Evolutionary conservation across 2,888 invertebrate genomes (phyloP).

Genomic region (Tiliacea aurago): DNA sequence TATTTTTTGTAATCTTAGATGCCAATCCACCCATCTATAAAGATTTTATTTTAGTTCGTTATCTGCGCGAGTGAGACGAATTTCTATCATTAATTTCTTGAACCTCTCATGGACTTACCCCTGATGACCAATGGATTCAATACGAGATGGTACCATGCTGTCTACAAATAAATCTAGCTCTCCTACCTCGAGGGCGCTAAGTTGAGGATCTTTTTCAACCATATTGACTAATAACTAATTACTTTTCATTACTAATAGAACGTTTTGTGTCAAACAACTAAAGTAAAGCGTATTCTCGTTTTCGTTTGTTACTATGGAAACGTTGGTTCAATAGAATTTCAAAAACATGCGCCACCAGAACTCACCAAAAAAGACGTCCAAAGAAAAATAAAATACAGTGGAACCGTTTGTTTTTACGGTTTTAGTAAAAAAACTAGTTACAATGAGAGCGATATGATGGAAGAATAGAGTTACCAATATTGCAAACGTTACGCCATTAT

Average conservation of each 20-base stretch:
- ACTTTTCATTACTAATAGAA: neutral
- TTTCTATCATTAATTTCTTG: neutral
- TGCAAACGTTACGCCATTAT: neutral
- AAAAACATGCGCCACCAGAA: slow-evolving; percentile 54
- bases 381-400: neutral
- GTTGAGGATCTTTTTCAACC: slow-evolving; percentile 87
- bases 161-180: slow-evolving; percentile 94
- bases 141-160: slow-evolving; percentile 92
- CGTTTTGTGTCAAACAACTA: neutral
- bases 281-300: neutral
- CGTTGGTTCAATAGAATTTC: slow-evolving; percentile 53
- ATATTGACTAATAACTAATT: slow-evolving; percentile 73
- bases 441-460: neutral
- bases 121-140: slow-evolving; percentile 93
- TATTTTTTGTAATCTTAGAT: slow-evolving; percentile 95
- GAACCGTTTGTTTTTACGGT: neutral
- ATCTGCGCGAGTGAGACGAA: too few relatives aligned
- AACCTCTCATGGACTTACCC: slow-evolving; percentile 71
- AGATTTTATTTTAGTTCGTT: neutral
- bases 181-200: slow-evolving; percentile 91
- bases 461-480: neutral
- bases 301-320: slow-evolving; percentile 50
- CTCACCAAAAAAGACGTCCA: neutral
- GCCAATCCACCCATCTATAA: slow-evolving; percentile 94
- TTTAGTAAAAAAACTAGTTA: neutral